Base-by-base conservation (phyloP, 2,797 vertebrate genomes). In the Psittacula echo region DNA sequence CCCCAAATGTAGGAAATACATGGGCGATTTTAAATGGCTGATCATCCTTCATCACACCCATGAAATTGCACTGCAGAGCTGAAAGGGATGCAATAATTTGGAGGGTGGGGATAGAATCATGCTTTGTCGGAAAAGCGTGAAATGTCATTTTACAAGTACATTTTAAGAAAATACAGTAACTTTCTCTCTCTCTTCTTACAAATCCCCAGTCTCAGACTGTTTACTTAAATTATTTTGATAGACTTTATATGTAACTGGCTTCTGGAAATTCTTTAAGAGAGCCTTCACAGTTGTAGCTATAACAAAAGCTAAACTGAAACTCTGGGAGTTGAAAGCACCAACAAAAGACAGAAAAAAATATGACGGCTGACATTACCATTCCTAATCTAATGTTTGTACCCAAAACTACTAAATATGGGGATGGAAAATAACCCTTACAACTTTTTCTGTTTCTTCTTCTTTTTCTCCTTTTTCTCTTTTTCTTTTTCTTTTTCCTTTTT, bases 141-240 rank as follows among this genome's bases (percentile, higher is more conserved):
- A 47, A 68, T 70, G 50, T 56, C 68, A 83, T 72, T 70, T 93
- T 70, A 80, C 29, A 93, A 42, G 32, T 26, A 58, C 20, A n/a
- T 61, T 85, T 75, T 60, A 93, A 75, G 62, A 84, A 85, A 88
- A 90, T 1, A 58, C 29, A 64, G 9, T 48, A 60, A 65, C 20
- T 73, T 73, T 78, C 37, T 65, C 32, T 48, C 12, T 76, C 34
- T 68, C 24, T 47, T 75, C 42, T 50, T 41, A 72, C 50, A 91
- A 90, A 71, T 10, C 7, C 16, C 21, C 22, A 65, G 17, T 53
- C n/a, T 56, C 71, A 78, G 53, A 39, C 30, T 58, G 32, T 66
- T 89, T 68, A 86, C 39, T 83, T 85, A 27, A 76, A 74, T 72
- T 86, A 72, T 71, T 94, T 90, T 73, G 83, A 90, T 37, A 90